Evolutionary conservation across 2,797 vertebrate species (phyloP).

Genomic region (Enteromius thamalakanensis): DNA sequence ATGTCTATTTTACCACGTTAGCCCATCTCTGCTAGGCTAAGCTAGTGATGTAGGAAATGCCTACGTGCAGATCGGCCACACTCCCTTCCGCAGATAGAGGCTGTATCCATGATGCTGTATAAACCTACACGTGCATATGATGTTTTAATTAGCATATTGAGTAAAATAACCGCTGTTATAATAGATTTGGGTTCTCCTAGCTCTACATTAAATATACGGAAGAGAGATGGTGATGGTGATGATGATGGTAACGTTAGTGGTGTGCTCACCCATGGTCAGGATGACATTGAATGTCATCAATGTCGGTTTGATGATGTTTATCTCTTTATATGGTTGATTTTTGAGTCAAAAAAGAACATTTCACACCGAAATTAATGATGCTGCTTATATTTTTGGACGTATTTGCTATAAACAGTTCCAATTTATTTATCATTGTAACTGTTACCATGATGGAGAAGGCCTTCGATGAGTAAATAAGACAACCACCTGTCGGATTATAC

Average conservation of each 20-base stretch:
- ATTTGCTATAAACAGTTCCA: background rate
- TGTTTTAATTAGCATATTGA: background rate
- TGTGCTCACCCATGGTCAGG: constrained; percentile 43
- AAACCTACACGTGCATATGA: background rate
- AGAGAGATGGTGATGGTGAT: constrained; percentile 39
- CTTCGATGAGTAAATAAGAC: background rate
- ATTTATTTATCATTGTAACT: background rate
- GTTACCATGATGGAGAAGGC: background rate
- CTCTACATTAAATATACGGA: constrained; percentile 28
- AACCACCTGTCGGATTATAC: constrained; percentile 28
- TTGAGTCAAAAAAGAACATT: background rate
- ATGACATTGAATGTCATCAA: constrained; percentile 40
- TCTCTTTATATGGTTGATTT: background rate
- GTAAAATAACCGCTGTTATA: background rate
- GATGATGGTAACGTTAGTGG: constrained; percentile 28
- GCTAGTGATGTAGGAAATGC: constrained; percentile 44
- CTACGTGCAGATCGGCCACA: constrained; percentile 55
- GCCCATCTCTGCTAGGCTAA: constrained; percentile 39
- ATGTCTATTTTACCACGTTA: background rate
- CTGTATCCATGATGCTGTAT: constrained; percentile 5
- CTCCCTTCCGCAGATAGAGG: constrained; percentile 16
- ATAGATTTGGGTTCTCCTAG: background rate
- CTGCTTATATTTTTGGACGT: background rate
- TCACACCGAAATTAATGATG: background rate
- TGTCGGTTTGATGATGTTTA: constrained; percentile 6